Percentiles rank a stretch among this genome's conserved stretches.
Evolutionary conservation across 2,113 vertebrate species (phyloP).

Genomic region (Forbesichthys papilliferus): DNA sequence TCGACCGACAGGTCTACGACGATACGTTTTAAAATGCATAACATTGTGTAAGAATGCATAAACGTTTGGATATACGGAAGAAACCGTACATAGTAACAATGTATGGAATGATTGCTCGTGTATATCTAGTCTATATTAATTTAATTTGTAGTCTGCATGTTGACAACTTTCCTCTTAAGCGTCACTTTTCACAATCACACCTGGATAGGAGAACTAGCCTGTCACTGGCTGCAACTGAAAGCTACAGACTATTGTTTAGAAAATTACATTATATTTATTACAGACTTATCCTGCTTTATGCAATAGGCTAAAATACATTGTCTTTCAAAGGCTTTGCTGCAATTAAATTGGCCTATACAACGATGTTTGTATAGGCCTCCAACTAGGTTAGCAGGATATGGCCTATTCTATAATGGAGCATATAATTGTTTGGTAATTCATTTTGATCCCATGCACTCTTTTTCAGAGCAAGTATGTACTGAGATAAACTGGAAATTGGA

Average conservation of each 20-base stretch:
- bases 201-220: conserved; percentile 5
- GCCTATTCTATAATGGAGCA: background rate
- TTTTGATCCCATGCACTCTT: background rate
- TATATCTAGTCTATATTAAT: background rate
- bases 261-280: background rate
- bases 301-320: background rate
- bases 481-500: conserved; percentile 20
- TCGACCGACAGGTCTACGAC: conserved; percentile 29
- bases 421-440: background rate
- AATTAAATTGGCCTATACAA: conserved; percentile 27
- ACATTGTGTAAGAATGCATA: conserved; percentile 30
- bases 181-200: conserved; percentile 3
- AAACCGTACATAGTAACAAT: too few relatives aligned
- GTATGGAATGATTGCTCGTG: background rate
- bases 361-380: conserved; percentile 3
- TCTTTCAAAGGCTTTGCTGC: conserved; percentile 40
- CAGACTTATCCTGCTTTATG: background rate
- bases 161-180: background rate
- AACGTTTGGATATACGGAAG: too few relatives aligned
- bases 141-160: background rate
- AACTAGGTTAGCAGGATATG: conserved; percentile 19
- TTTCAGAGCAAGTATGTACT: conserved; percentile 10
- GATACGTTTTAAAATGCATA: conserved; percentile 46
- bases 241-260: background rate
- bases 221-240: background rate